These are phyloP conservation scores for Cladopsammia gracilis DNA, from an alignment of 64 coral and sea anemone species.

Conservation along the genomic window DNA sequence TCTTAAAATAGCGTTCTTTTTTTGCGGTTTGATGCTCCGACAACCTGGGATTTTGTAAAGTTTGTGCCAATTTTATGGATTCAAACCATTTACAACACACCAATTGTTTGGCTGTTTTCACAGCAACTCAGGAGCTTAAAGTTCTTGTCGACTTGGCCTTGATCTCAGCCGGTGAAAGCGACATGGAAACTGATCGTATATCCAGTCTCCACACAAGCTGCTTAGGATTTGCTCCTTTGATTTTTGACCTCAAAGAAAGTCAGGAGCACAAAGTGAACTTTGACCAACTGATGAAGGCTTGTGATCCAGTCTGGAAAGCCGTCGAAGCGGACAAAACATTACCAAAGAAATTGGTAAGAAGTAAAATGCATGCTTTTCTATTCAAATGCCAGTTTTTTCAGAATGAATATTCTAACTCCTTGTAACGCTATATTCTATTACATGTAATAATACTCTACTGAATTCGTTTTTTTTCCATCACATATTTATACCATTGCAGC, in stretches of 20 bases:
- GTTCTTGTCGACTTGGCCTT: conserved; percentile 93
- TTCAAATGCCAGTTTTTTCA: background rate
- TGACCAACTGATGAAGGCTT: conserved; percentile 74
- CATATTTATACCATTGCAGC: too few species aligned
- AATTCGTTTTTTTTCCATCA: too few species aligned
- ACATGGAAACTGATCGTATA: conserved; percentile 91
- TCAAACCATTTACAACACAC: background rate
- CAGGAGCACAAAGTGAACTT: conserved; percentile 52
- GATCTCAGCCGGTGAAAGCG: conserved; percentile 93
- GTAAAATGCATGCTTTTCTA: background rate
- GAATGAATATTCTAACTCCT: too few species aligned
- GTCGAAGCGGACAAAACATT: conserved; percentile 65
- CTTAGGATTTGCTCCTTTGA: conserved; percentile 87
- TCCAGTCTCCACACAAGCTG: conserved; percentile 92
- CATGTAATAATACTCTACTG: too few species aligned
- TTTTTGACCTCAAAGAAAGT: conserved; percentile 77
- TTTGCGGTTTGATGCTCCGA: too few species aligned
- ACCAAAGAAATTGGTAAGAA: conserved; percentile 74
- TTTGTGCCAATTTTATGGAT: too few species aligned
- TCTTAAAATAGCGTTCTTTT: too few species aligned
- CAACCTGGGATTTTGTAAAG: too few species aligned
- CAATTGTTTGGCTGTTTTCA: background rate
- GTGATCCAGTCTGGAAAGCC: conserved; percentile 89
- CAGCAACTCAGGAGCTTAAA: conserved; percentile 80
- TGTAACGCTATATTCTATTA: too few species aligned